A percentile compares a stretch with the other conserved stretches of the same genome.
phyloP scores from a whole-genome alignment of 2,113 vertebrate species.

The Chloropsis cyanopogon region DNA sequence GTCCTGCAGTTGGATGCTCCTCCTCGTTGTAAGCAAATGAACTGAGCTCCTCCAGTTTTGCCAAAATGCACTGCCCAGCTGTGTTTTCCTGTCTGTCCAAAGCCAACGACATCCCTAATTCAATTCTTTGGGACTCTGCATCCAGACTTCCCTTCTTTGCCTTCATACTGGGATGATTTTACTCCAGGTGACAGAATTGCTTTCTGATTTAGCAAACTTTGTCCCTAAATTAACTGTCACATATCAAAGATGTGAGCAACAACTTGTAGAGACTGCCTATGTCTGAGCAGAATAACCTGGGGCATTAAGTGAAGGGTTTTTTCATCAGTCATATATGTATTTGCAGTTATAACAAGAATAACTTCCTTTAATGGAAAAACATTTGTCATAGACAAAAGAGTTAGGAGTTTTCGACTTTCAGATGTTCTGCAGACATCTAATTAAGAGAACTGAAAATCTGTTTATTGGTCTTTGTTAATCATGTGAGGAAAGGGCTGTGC shows the following conservation, averaged over 20 bases:
- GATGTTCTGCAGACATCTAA: background rate
- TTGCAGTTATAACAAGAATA: background rate
- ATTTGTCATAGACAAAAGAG: background rate
- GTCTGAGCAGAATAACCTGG: background rate
- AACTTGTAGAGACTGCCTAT: background rate
- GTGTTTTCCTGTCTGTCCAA: background rate
- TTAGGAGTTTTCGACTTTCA: background rate
- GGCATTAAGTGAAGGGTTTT: background rate
- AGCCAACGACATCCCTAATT: background rate
- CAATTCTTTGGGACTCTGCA: background rate
- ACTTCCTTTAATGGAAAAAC: background rate
- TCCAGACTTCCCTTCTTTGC: background rate
- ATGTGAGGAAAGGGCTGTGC: background rate
- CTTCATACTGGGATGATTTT: background rate
- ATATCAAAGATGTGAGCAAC: background rate
- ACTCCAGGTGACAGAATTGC: background rate
- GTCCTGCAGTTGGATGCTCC: background rate
- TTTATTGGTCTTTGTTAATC: background rate
- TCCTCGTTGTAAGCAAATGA: background rate
- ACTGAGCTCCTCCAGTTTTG: background rate
- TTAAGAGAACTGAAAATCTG: slow-evolving; percentile 11
- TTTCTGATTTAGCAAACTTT: background rate
- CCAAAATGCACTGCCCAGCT: background rate
- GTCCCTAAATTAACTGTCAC: background rate
- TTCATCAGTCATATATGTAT: background rate